Evolutionary conservation across 53 echinoderm and acorn worm genomes (phyloP).

Genomic region (Arbacia lixula): DNA sequence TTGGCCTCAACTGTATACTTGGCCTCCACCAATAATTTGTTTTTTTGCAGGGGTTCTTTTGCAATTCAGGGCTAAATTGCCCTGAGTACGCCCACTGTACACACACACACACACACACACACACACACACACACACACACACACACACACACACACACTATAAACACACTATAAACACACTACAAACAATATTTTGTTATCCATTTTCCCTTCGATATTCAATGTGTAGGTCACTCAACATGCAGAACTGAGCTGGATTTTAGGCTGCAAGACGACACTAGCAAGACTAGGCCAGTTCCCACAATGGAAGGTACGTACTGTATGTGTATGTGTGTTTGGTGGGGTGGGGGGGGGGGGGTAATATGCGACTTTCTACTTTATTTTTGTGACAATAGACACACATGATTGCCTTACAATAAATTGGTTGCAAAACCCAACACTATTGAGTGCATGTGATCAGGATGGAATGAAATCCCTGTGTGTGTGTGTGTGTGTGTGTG

Average conservation of each 20-base stretch:
- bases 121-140: no score
- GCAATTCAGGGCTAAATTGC: no score
- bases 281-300: constrained; percentile 91
- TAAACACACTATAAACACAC: no score
- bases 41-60: no score
- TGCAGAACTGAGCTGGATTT: constrained; percentile 84
- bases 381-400: no score
- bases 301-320: constrained; percentile 87
- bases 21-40: no score
- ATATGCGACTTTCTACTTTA: background rate
- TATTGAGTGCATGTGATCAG: constrained; percentile 90
- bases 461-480: constrained; percentile 79
- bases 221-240: constrained; percentile 79
- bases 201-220: background rate
- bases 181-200: background rate
- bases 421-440: no score
- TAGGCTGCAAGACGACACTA: constrained; percentile 92
- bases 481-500: background rate
- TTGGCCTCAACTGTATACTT: no score
- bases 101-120: no score
- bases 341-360: background rate
- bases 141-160: no score
- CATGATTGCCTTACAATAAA: no score
- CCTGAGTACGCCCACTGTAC: no score
- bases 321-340: background rate